A percentile compares a stretch with the other conserved stretches of the same genome.
These are phyloP conservation scores for Urophycis tenuis DNA, from an alignment of 2,797 vertebrate species.

Conservation along the genomic window DNA sequence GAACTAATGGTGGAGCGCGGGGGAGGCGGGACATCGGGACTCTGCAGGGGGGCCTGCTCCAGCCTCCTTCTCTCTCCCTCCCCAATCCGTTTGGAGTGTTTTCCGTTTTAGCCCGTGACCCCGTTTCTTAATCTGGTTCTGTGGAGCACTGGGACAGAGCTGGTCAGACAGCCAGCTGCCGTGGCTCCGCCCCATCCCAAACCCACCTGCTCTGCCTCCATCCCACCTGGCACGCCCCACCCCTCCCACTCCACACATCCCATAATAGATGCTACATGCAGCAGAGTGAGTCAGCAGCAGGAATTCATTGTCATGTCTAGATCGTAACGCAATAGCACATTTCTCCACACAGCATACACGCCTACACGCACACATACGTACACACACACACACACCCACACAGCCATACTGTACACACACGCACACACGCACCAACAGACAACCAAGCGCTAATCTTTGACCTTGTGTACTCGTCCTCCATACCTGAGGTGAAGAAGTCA, in stretches of 20 bases:
- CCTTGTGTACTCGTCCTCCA: neutral
- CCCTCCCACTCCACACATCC: no score
- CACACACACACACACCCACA: no score
- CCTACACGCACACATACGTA: no score
- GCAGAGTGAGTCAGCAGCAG: neutral
- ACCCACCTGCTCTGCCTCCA: no score
- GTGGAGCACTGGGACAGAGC: constrained; percentile 44
- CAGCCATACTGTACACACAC: no score
- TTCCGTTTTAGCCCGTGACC: constrained; percentile 53
- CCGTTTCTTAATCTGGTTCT: constrained; percentile 52
- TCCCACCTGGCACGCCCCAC: no score
- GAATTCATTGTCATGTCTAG: neutral
- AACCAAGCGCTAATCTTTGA: neutral
- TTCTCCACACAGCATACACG: neutral
- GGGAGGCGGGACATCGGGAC: no score
- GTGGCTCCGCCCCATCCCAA: neutral
- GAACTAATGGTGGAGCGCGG: constrained; percentile 1
- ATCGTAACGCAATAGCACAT: neutral
- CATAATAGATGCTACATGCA: neutral
- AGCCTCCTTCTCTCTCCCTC: constrained; percentile 50
- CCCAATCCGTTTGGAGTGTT: constrained; percentile 49
- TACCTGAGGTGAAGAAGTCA: constrained; percentile 75
- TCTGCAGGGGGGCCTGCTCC: no score
- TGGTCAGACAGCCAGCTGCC: constrained; percentile 29
- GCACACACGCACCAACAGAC: neutral